Evolutionary conservation across 2,888 invertebrate species (phyloP), one percentile per base, ranked within the genome.

Genomic region (Ichneumon xanthorius): DNA sequence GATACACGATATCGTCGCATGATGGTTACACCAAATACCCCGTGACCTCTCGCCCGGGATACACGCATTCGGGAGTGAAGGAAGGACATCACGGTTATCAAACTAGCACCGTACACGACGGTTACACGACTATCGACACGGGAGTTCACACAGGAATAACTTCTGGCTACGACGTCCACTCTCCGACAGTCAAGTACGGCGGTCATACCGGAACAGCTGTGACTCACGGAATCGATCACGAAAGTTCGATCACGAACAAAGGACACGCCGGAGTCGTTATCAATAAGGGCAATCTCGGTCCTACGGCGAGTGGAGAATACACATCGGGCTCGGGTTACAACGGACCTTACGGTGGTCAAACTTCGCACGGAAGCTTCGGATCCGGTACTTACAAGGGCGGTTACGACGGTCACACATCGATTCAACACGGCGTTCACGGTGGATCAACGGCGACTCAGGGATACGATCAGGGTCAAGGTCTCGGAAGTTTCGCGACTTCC

Each of bases 121-220:
- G 71, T 40, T 61, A 70, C 50, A 76, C 80, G 22, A 65, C 55
- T 63, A n/a, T 75, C 26, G 78, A 82, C 45, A 58, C 40, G 4
- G 83, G 80, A 55, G 63, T 73, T 37, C 48, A 68, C 48, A 73
- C 84, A 9, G 80, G 77, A 70, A 75, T 77, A 67, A 48, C 71
- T 26, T 67, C 85, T 50, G 77, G 67, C 4, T 71, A 81, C 58
- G 75, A 70, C n/a, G 63, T 37, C 2, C 76, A 80, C 55, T 19
- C 72, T 0, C 61, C 80, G 4, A 70, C 50, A 37, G 72, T 72
- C 30, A 68, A 80, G 37, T 86, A 84, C 37, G 75, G 73, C 11
- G 84, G 73, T 50, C 40, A 37, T 11, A 40, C 75, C 4, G 75
- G 68, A 75, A 53, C 75, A 7, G 50, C 67, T 9, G 67, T 26